Conservation (phyloP, 2,113 vertebrate genomes). For the Apteryx owenii region DNA sequence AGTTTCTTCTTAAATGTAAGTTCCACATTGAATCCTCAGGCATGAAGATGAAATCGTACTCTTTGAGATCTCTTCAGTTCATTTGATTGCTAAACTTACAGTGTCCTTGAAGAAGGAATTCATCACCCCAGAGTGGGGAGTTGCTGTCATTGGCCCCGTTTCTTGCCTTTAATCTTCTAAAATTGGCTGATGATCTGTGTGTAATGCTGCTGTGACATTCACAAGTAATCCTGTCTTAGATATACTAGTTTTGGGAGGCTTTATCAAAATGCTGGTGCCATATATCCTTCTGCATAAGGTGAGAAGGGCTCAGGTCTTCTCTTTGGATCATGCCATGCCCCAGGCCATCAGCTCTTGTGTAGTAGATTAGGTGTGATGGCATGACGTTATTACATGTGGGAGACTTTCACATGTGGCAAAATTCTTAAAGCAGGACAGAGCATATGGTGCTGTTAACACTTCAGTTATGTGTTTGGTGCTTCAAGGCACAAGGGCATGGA, state of each 20-base stretch:
- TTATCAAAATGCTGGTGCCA: neutral
- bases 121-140: neutral
- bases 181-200: neutral
- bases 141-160: neutral
- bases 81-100: neutral
- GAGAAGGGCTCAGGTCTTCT: neutral
- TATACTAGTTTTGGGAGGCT: neutral
- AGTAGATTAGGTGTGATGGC: neutral
- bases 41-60: neutral
- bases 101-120: neutral
- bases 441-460: neutral
- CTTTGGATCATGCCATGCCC: neutral
- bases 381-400: neutral
- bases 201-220: accelerated
- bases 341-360: accelerated
- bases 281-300: neutral
- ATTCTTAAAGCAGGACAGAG: neutral
- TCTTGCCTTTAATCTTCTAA: neutral
- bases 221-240: neutral
- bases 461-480: neutral
- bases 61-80: neutral
- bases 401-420: neutral
- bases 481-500: neutral
- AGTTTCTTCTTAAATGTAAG: neutral
- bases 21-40: neutral